phyloP scores from a whole-genome alignment of 2,888 invertebrate genomes.

The Agrotis clavis region DNA sequence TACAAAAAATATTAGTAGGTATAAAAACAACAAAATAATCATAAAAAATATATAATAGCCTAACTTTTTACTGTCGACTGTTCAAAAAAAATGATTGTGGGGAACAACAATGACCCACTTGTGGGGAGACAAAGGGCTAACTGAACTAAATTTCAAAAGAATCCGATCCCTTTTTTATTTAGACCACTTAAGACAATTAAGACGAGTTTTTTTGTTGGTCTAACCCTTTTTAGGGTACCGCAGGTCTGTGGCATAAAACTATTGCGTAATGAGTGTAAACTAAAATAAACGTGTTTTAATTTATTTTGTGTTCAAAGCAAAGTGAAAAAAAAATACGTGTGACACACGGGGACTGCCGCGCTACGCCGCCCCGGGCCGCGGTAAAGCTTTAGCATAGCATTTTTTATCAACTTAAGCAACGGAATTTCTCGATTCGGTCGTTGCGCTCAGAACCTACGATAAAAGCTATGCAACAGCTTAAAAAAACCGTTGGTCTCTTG shows the following conservation, averaged over 20 bases:
- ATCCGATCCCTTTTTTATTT: constrained; percentile 74
- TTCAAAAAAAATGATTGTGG: constrained; percentile 68
- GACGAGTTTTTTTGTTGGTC: constrained; percentile 73
- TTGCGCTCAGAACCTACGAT: too few relatives aligned
- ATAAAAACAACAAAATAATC: constrained; percentile 16
- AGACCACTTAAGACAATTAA: constrained; percentile 84
- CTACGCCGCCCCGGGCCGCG: too few relatives aligned
- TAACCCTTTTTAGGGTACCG: constrained; percentile 70
- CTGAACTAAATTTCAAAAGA: constrained; percentile 71
- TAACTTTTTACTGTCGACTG: constrained; percentile 32
- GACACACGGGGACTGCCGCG: too few relatives aligned
- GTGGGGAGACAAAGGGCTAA: constrained; percentile 74
- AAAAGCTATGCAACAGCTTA: too few relatives aligned
- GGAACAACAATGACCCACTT: constrained; percentile 70
- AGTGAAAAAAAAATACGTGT: too few relatives aligned
- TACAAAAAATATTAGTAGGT: constrained; percentile 19
- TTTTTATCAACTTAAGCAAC: too few relatives aligned
- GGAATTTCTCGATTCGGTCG: too few relatives aligned
- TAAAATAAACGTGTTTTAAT: too few relatives aligned
- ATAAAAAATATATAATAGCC: constrained; percentile 37
- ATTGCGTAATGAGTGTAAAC: constrained; percentile 9
- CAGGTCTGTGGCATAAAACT: constrained; percentile 29
- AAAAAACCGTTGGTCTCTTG: too few relatives aligned
- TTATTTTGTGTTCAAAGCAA: too few relatives aligned
- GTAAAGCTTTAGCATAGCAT: too few relatives aligned